Evolutionary conservation across 2,888 invertebrate species (phyloP).

Genomic region (Lithophane socia): DNA sequence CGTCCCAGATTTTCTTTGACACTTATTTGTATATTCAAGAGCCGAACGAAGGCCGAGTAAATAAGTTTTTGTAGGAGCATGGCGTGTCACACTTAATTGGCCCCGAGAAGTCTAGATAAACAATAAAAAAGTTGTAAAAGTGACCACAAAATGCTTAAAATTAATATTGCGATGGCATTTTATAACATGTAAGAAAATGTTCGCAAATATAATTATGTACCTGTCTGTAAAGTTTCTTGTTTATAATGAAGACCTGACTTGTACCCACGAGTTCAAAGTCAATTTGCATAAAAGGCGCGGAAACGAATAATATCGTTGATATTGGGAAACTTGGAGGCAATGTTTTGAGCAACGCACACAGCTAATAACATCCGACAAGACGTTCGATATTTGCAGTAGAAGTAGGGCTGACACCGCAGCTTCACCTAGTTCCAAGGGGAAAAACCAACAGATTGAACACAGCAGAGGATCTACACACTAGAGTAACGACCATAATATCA

Average conservation of each 20-base stretch:
- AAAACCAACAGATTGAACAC: not conserved
- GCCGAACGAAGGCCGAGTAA: constrained; percentile 10
- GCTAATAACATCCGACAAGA: constrained; percentile 79
- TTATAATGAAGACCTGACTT: constrained; percentile 73
- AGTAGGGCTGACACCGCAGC: constrained; percentile 70
- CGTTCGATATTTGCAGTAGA: constrained; percentile 75
- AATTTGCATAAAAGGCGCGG: constrained; percentile 78
- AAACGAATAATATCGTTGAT: constrained; percentile 82
- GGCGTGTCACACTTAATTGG: constrained; percentile 20
- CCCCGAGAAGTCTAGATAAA: constrained; percentile 7
- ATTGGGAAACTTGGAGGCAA: constrained; percentile 84
- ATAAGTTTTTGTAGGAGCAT: constrained; percentile 13
- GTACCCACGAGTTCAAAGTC: constrained; percentile 68
- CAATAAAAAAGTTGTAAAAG: not conserved
- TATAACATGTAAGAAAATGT: constrained; percentile 26
- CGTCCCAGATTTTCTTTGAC: constrained; percentile 49
- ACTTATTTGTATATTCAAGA: constrained; percentile 46
- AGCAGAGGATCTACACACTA: not conserved
- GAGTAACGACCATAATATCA: not conserved
- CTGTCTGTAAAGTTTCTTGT: constrained; percentile 70
- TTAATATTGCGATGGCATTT: constrained; percentile 8
- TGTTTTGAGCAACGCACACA: constrained; percentile 76
- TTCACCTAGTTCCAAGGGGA: not conserved
- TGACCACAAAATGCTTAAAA: not conserved
- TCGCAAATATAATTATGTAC: constrained; percentile 53